Percentiles rank a stretch among this genome's conserved stretches.
Conservation (phyloP, 2,888 invertebrate genomes). For the Caradrina kadenii region DNA sequence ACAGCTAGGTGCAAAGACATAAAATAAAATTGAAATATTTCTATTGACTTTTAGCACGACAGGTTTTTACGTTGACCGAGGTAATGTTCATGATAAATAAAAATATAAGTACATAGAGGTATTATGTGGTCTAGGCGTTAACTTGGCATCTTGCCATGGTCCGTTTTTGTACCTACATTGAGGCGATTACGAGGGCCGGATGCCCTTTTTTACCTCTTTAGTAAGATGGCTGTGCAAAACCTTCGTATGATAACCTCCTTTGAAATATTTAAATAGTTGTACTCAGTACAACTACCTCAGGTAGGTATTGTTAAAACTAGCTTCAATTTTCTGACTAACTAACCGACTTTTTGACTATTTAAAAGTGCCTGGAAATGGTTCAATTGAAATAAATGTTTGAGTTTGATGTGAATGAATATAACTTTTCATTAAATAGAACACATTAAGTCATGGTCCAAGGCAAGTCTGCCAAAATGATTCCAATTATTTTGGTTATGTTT, state of each 20-base stretch:
- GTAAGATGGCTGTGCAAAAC: neutral
- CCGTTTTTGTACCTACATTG: slow-evolving; percentile 25
- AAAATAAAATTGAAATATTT: neutral
- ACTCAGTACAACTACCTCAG: no score
- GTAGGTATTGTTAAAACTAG: neutral
- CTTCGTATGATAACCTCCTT: neutral
- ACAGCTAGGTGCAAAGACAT: neutral
- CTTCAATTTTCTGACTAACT: neutral
- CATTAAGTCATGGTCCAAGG: no score
- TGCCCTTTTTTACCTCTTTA: slow-evolving; percentile 9
- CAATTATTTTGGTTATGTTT: no score
- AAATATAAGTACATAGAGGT: slow-evolving; percentile 11
- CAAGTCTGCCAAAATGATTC: no score
- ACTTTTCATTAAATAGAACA: no score
- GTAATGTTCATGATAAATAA: slow-evolving; percentile 11
- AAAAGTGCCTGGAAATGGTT: no score
- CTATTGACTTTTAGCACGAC: neutral
- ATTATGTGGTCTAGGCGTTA: slow-evolving; percentile 24
- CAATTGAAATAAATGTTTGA: no score
- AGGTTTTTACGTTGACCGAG: neutral
- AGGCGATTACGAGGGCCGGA: slow-evolving; percentile 11
- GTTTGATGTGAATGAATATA: no score
- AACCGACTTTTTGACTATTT: no score
- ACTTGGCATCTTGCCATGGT: slow-evolving; percentile 46
- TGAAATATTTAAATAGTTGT: slow-evolving; percentile 3